Evolutionary conservation across 2,797 vertebrate genomes (phyloP), one percentile per base, ranked within the genome.

Genomic region (Sebastes minor): DNA sequence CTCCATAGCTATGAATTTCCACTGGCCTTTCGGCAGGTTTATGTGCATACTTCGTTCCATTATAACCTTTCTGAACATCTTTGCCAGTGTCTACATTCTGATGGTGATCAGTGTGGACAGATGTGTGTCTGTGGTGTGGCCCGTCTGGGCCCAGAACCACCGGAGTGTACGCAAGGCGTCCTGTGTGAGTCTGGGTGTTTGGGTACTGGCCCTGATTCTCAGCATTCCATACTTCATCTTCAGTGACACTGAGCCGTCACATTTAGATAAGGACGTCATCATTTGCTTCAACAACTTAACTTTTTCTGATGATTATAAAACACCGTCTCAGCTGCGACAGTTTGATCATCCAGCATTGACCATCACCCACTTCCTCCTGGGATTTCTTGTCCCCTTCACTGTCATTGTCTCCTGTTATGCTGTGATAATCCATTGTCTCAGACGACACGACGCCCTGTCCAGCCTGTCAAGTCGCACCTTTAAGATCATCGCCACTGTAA

Each of bases 11-110:
- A 85, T 96, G 93, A 91, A 87, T 71, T 97, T 97, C 87, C 96
- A 97, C 88, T 98, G 97, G 97, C 95, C 96, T 0, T 98, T 98
- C 8, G 97, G 97, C 10, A 96, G 90, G 56, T 96, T 98, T 46
- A 95, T 98, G 93, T 98, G 97, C 90, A 98, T 97, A 74, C 71
- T 98, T 38, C 97, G 96, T 93, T 97, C 94, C 86, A 94, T 95
- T 2, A 75, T 97, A 0, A 94, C 91, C 1, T 97, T 96, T 68
- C 93, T 98, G 32, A 98, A 97, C 91, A 96, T 98, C 95, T 98
- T 97, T 8, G 96, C 97, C 80, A 98, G 97, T 0, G 96, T 98
- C 70, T 98, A 97, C 93, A 95, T 97, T 55, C 90, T 98, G 88
- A 95, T 94, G 0, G 94, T 97, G 87, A 98, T 98, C 93, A 98